Conservation (phyloP, 2,888 invertebrate species). For the Yponomeuta malinellus region DNA sequence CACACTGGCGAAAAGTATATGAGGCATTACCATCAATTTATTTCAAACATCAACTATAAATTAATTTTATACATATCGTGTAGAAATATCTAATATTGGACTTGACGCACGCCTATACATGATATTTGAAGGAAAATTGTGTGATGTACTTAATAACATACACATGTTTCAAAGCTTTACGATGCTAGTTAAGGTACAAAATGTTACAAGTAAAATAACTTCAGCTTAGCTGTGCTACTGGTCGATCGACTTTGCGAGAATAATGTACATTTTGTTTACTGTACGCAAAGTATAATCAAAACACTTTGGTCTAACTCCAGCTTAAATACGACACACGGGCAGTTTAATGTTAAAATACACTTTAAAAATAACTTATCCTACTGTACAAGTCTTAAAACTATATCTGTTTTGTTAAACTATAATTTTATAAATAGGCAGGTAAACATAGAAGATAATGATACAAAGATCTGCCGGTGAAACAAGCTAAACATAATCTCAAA, state of each 20-base stretch:
- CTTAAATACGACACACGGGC: conserved; percentile 63
- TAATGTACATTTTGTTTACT: conserved; percentile 43
- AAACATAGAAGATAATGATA: conserved; percentile 54
- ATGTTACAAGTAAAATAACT: conserved; percentile 17
- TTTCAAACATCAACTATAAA: too few relatives aligned
- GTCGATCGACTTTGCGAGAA: conserved; percentile 58
- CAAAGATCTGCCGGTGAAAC: conserved; percentile 72
- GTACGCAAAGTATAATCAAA: conserved; percentile 62
- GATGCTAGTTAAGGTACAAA: conserved; percentile 31
- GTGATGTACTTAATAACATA: not conserved
- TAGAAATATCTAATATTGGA: too few relatives aligned
- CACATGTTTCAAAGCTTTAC: not conserved
- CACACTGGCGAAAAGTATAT: conserved; percentile 7
- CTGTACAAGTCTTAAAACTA: conserved; percentile 1
- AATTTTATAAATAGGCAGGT: conserved; percentile 37
- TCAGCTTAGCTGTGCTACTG: conserved; percentile 58
- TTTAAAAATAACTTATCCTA: not conserved
- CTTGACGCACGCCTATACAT: not conserved
- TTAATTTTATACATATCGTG: too few relatives aligned
- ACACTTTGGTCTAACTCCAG: conserved; percentile 82
- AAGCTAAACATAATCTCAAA: conserved; percentile 49
- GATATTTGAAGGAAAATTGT: not conserved
- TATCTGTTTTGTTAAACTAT: not conserved
- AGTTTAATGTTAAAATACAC: not conserved
- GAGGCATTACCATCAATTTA: not conserved